A percentile compares a stretch with the other conserved stretches of the same genome.
Evolutionary conservation across 2,113 vertebrate species (phyloP).

Genomic region (Genyomyrus donnyi): DNA sequence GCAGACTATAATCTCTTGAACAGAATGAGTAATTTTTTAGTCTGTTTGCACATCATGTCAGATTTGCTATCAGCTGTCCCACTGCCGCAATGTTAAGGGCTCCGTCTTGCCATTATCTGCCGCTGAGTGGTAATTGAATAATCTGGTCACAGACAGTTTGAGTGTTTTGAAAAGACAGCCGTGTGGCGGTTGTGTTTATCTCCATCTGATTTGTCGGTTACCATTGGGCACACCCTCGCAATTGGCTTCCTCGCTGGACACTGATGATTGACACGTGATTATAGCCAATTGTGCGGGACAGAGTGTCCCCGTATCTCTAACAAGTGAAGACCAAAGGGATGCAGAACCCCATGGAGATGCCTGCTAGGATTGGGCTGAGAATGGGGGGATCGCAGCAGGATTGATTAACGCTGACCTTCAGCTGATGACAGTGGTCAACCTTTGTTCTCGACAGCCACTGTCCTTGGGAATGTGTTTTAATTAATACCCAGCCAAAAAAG

Average conservation of each 20-base stretch:
- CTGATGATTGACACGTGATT: background rate
- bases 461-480: background rate
- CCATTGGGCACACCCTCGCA: background rate
- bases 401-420: background rate
- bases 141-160: background rate
- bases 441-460: background rate
- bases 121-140: constrained; percentile 6
- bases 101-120: background rate
- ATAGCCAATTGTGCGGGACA: background rate
- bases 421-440: background rate
- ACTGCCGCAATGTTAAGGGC: background rate
- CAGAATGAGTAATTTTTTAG: background rate
- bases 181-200: background rate
- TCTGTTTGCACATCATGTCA: constrained; percentile 8
- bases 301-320: background rate
- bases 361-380: background rate
- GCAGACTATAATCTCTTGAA: constrained; percentile 3
- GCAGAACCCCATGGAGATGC: background rate
- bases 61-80: background rate
- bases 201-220: background rate
- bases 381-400: background rate
- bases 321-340: background rate
- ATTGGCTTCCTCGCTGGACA: background rate
- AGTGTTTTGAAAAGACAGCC: background rate
- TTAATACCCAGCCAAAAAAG: background rate